Base-by-base conservation (phyloP, 2,797 vertebrate species). In the Sebastes itinus region DNA sequence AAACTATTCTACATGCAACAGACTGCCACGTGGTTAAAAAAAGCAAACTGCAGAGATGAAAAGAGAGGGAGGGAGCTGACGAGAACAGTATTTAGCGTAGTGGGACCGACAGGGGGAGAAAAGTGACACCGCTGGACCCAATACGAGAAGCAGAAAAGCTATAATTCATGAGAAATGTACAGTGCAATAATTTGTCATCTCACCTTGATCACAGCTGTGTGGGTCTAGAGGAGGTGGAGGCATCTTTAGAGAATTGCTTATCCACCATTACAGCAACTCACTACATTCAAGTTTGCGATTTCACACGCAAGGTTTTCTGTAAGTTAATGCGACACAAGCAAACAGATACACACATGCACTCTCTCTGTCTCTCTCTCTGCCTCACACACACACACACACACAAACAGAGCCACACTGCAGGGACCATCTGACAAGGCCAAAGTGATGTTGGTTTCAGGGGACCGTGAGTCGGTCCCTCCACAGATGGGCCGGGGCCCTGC, bases 371-470 rank as follows among this genome's bases (percentile, higher is more conserved):
- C 66, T 77, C 46, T 72, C 25, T 64, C 66, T 77, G 35, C 33
- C 30, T 20, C 59, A 2, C 58, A 18, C 22, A 18, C 14, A 11
- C 46, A 13, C 46, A 22, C 75, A 22, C 62, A 46, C 65, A 38
- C 74, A 58, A 42, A 61, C 35, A 83, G 49, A 85, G 62, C 27
- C 82, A 89, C 82, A 92, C 91, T 87, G 83, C 83, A 66, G 92
- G 92, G 88, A 94, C 90, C 92, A 93, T 94, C 91, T 93, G 93
- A 95, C 89, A 92, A 91, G 92, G 92, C 92, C 94, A 94, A 94
- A 93, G 92, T 87, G 92, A 92, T 91, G 92, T 82, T 87, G 92
- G 92, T 94, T 95, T 87, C 93, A 93, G 91, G 93, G 94, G 93
- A 95, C 91, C 30, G 42, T 68, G 77, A 89, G 85, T 79, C 70